Base-by-base conservation (phyloP, 2,888 invertebrate species). In the Synergus umbraculus region DNA sequence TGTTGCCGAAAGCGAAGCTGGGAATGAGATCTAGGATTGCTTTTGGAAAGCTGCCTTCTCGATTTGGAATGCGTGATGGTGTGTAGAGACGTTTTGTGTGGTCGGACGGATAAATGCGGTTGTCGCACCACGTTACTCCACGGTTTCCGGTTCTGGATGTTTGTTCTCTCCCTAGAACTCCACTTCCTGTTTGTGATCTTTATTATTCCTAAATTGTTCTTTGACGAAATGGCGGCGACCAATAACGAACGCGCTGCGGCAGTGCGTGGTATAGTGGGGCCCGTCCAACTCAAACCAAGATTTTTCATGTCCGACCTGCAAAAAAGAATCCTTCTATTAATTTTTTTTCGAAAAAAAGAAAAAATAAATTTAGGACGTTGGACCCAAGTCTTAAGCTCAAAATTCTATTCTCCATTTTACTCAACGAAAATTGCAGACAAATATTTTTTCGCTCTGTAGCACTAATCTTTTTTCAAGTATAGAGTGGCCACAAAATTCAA, bases 291-390 rank as follows among this genome's bases (percentile, higher is more conserved):
- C 93, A 93, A 93, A 94, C 94, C 94, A 93, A 94, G 94, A 94
- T 94, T 94, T 95, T 94, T 95, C 95, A 95, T 95, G 95, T 94
- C 95, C 95, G 94, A 94, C 94, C 94, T 95, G 93, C 29, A 65
- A 77, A 64, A n/a, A 63, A 18, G 2, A 4, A 58, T n/a, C 1
- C 10, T 2, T 13, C 41, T 54, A 10, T 54, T 54, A 4, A 54
- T n/a, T 54, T 7, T 54, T 0, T n/a, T 29, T 29, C 22, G 2
- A 29, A 29, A 29, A 29, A 29, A 1, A 1, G 1, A 29, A 29
- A 29, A 29, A 29, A 29, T n/a, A 29, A 29, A 29, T 1, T 29
- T 1, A 29, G 22, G 22, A 1, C 22, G 22, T 29, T 29, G 22
- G 22, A 29, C 22, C 22, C 22, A 29, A 29, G 22, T 29, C 1